Evolutionary conservation across 1,140 invertebrate species (phyloP).

Genomic region (Drosophila rhopaloa): DNA sequence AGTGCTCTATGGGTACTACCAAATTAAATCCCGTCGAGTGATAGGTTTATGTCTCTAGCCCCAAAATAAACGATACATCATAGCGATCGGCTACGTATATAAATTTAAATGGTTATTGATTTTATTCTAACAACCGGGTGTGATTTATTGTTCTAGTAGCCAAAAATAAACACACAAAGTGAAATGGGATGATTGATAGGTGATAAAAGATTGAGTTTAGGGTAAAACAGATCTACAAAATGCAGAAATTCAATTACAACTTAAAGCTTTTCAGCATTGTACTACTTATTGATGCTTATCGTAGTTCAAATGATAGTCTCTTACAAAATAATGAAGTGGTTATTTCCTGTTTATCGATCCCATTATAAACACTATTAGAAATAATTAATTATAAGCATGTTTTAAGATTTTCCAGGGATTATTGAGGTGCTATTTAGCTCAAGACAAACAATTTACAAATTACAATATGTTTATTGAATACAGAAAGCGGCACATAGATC

Average conservation of each 20-base stretch:
- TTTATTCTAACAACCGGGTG: constrained; percentile 47
- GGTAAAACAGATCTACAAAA: background rate
- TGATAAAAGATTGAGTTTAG: background rate
- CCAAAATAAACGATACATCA: constrained; percentile 72
- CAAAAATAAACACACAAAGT: constrained; percentile 20
- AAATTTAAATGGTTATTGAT: constrained; percentile 55
- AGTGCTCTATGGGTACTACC: constrained; percentile 60
- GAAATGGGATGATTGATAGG: background rate
- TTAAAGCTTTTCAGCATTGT: too few relatives aligned
- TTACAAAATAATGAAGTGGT: too few relatives aligned
- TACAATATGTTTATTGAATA: background rate
- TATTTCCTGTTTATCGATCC: too few relatives aligned
- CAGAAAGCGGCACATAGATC: background rate
- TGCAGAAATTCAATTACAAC: too few relatives aligned
- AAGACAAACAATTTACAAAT: constrained; percentile 19
- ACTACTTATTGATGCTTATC: background rate
- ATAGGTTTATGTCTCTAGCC: constrained; percentile 62
- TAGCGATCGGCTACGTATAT: constrained; percentile 29
- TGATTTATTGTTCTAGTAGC: constrained; percentile 30
- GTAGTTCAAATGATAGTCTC: background rate
- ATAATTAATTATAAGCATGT: too few relatives aligned
- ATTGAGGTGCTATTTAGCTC: background rate
- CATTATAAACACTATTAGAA: too few relatives aligned
- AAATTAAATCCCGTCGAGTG: constrained; percentile 49
- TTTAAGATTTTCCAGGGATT: too few relatives aligned